These are phyloP conservation scores for Glareola pratincola DNA, from an alignment of 2,113 vertebrate genomes.

Conservation along the genomic window DNA sequence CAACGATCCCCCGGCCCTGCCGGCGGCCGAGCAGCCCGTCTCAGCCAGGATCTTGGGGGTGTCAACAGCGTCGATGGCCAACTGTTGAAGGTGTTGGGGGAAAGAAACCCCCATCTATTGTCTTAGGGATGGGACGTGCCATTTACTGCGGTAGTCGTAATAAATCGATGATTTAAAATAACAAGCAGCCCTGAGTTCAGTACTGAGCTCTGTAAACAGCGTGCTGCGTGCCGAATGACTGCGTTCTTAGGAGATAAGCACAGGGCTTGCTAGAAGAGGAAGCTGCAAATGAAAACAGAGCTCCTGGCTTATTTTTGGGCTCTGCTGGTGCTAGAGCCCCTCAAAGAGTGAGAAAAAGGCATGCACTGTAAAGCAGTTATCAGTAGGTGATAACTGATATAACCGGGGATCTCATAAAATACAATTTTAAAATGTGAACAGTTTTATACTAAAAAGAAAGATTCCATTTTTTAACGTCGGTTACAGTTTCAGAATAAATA, in stretches of 20 bases:
- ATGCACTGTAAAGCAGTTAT: not conserved
- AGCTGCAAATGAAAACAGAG: not conserved
- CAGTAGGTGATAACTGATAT: not conserved
- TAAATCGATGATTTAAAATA: not conserved
- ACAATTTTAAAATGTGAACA: not conserved
- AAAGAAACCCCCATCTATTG: not conserved
- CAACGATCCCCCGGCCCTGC: not conserved
- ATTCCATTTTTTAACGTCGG: not conserved
- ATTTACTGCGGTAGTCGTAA: not conserved
- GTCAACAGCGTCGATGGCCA: not conserved
- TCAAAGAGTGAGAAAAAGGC: not conserved
- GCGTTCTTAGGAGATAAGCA: not conserved
- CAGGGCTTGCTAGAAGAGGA: not conserved
- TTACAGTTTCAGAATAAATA: not conserved
- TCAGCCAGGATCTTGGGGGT: not conserved
- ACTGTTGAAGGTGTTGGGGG: not conserved
- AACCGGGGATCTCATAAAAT: not conserved
- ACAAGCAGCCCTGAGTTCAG: not conserved
- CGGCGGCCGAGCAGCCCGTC: not conserved
- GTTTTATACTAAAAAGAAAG: not conserved
- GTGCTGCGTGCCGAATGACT: not conserved
- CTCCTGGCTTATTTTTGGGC: not conserved
- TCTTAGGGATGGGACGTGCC: not conserved
- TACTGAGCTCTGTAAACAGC: not conserved
- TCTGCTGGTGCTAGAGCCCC: not conserved